Evolutionary conservation across 2,888 invertebrate genomes (phyloP).

Genomic region (Papilio gigon): DNA sequence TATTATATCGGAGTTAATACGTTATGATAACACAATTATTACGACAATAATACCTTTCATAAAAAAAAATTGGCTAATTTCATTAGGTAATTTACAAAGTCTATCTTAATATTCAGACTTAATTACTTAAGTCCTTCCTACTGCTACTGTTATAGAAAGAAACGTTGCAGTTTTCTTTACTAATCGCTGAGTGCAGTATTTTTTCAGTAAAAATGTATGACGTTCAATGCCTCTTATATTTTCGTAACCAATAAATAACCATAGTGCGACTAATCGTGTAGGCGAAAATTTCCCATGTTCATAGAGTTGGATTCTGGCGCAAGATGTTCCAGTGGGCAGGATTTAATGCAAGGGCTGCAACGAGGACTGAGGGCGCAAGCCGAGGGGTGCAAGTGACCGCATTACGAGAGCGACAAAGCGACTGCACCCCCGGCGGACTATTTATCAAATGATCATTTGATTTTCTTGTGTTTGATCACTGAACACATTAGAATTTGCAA

Average conservation of each 20-base stretch:
- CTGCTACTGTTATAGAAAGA: too few relatives aligned
- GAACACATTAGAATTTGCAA: constrained; percentile 81
- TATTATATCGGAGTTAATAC: too few relatives aligned
- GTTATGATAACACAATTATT: too few relatives aligned
- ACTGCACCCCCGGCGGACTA: constrained; percentile 70
- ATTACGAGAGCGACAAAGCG: constrained; percentile 63
- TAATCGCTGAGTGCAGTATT: too few relatives aligned
- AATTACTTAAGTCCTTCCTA: too few relatives aligned
- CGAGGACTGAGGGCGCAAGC: constrained; percentile 40
- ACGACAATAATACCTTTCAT: too few relatives aligned
- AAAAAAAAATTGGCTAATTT: too few relatives aligned
- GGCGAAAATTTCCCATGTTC: constrained; percentile 64
- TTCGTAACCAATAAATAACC: constrained; percentile 41
- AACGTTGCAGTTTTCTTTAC: too few relatives aligned
- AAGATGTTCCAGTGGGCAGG: constrained; percentile 40
- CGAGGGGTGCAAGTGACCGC: constrained; percentile 67
- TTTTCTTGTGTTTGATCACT: constrained; percentile 84
- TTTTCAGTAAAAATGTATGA: too few relatives aligned
- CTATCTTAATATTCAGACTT: too few relatives aligned
- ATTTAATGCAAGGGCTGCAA: constrained; percentile 34
- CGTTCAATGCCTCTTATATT: too few relatives aligned
- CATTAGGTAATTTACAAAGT: too few relatives aligned
- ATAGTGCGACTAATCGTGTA: constrained; percentile 59
- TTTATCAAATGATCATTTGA: constrained; percentile 84
- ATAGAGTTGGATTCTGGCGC: constrained; percentile 47